These are phyloP conservation scores for Glandiceps talaboti DNA, from an alignment of 53 echinoderm and acorn worm genomes.

Conservation along the genomic window DNA sequence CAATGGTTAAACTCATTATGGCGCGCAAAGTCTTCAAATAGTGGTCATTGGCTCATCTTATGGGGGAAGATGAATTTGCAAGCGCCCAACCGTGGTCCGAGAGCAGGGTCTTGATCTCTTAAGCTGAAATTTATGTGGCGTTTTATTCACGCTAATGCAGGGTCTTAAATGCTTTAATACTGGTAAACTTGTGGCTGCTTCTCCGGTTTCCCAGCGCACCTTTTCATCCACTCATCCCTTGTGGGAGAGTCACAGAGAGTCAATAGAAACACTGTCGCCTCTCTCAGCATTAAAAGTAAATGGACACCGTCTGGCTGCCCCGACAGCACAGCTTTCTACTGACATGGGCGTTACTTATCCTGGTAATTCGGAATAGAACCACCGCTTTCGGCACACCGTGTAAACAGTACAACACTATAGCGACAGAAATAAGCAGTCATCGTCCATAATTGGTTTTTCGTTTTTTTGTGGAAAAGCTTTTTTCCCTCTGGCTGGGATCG, in stretches of 20 bases:
- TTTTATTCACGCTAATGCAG: background rate
- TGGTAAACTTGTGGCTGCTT: background rate
- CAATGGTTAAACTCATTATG: background rate
- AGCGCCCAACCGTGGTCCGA: no score
- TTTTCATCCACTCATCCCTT: background rate
- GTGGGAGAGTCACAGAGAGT: background rate
- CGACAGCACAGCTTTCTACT: background rate
- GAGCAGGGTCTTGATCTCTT: background rate
- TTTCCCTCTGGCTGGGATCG: background rate
- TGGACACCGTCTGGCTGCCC: background rate
- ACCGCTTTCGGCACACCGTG: background rate
- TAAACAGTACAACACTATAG: background rate
- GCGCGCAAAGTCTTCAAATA: background rate
- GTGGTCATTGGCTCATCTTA: no score
- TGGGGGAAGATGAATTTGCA: no score
- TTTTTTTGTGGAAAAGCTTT: background rate
- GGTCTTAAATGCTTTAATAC: background rate
- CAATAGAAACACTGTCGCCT: background rate
- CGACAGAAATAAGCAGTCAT: background rate
- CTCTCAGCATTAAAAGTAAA: background rate
- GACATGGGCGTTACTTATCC: constrained; percentile 1
- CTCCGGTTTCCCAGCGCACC: background rate
- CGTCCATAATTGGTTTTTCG: background rate
- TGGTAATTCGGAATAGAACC: background rate
- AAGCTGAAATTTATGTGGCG: background rate